These are phyloP conservation scores for Melanargia galathea DNA, from an alignment of 2,888 invertebrate species.

Conservation along the genomic window DNA sequence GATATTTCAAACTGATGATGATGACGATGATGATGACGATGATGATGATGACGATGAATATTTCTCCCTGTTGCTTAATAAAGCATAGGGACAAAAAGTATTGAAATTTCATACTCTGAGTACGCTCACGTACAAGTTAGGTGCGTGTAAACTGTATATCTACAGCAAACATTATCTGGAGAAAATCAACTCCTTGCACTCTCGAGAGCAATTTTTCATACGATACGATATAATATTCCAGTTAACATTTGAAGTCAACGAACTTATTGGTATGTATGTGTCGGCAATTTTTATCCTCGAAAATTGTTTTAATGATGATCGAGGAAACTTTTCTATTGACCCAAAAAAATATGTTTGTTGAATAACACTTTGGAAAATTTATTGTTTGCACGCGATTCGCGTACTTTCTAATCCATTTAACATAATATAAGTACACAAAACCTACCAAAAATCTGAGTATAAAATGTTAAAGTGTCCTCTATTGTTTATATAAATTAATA, in stretches of 20 bases:
- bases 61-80: too few species aligned
- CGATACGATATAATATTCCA: slow-evolving; percentile 24
- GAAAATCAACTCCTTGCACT: slow-evolving; percentile 32
- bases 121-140: neutral
- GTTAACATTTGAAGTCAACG: slow-evolving; percentile 29
- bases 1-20: too few species aligned
- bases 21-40: too few species aligned
- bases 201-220: slow-evolving; percentile 28
- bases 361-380: slow-evolving; percentile 7
- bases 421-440: too few species aligned
- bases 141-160: neutral
- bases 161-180: slow-evolving; percentile 30
- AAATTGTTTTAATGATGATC: slow-evolving; percentile 2
- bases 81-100: neutral
- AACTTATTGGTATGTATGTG: slow-evolving; percentile 33
- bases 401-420: neutral
- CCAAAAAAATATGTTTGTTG: slow-evolving; percentile 17
- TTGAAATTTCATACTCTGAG: neutral
- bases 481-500: too few species aligned
- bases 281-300: slow-evolving; percentile 25
- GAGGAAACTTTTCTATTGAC: slow-evolving; percentile 13
- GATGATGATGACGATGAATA: too few species aligned
- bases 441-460: too few species aligned
- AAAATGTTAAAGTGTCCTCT: too few species aligned
- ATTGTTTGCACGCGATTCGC: neutral